Evolutionary conservation across 2,888 invertebrate species (phyloP), one percentile per base, ranked within the genome.

Genomic region (Leptopilina drosophilae): DNA sequence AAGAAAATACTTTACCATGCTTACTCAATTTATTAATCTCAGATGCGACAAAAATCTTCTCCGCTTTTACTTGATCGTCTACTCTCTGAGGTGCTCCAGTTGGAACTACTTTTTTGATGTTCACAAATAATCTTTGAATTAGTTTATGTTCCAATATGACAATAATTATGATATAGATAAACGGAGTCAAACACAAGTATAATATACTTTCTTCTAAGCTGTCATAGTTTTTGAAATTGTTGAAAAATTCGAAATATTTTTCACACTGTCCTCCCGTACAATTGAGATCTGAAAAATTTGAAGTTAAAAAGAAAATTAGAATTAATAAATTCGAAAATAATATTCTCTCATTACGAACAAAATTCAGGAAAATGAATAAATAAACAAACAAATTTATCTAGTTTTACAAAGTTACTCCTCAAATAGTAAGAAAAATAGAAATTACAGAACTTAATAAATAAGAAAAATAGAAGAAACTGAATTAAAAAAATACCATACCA

Each of bases 121-220:
- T 81, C 81, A 0, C 14, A 8, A 2, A 81, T 26, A 79, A 40
- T 53, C 77, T 85, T 81, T 92, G 90, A 12, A 90, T 87, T 78
- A 95, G 89, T 90, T 92, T 93, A 42, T 94, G 94, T 88, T 98
- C 97, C 8, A 95, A 89, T 3, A 94, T 78, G 81, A 96, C 83
- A 11, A 91, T 91, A 0, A 96, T 79, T 0, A 89, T 12, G 90
- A 96, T 95, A 80, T 95, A 93, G 0, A 95, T 76, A 0, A 94
- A 64, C 0, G 89, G 86, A 0, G 88, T 89, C 11, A 79, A 67
- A 0, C 81, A 79, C 65, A 91, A 80, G 80, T 87, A 89, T 1
- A 84, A 15, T n/a, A 91, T 79, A 59, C 86, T 86, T 53, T 87
- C 87, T 53, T 84, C 84, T 42, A 89, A 83, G 40, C 69, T 86